These are phyloP conservation scores for Sesamia inferens DNA, from an alignment of 2,888 invertebrate genomes.

Conservation along the genomic window DNA sequence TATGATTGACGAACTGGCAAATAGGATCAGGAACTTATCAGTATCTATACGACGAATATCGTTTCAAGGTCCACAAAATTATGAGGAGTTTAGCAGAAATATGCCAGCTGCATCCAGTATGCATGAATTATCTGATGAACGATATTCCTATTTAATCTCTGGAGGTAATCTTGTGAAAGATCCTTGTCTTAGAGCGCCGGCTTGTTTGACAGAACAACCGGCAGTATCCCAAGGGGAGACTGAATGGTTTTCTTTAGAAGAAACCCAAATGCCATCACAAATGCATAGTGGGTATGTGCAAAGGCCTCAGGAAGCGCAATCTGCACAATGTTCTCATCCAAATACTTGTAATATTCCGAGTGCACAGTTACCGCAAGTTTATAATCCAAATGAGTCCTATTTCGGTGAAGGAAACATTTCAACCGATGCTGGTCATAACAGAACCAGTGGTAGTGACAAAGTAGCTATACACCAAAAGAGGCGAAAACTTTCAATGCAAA, in stretches of 20 bases:
- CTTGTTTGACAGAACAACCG: conserved; percentile 7
- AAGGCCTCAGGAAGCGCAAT: conserved; percentile 4
- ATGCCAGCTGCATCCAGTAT: conserved; percentile 68
- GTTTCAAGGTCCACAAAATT: conserved; percentile 65
- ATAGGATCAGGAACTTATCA: conserved; percentile 71
- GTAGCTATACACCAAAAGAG: conserved; percentile 5
- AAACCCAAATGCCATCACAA: conserved; percentile 26
- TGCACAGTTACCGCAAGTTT: background rate
- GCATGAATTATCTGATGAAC: conserved; percentile 38
- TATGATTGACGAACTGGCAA: conserved; percentile 74
- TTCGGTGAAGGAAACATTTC: conserved; percentile 1
- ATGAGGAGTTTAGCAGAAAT: conserved; percentile 67
- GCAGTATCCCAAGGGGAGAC: conserved; percentile 14
- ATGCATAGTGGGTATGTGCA: conserved; percentile 23
- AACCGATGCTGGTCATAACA: background rate
- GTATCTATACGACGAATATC: conserved; percentile 55
- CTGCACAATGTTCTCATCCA: background rate
- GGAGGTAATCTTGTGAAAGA: conserved; percentile 41
- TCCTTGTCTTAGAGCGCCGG: background rate
- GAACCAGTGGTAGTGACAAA: background rate
- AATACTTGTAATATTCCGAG: conserved; percentile 12
- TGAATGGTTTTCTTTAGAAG: conserved; percentile 50
- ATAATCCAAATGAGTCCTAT: conserved; percentile 6
- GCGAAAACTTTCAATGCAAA: conserved; percentile 19
- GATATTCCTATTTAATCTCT: conserved; percentile 50